Percentiles rank a stretch among this genome's conserved stretches.
phyloP scores from a whole-genome alignment of 1,140 invertebrate species.

The Uloborus diversus region DNA sequence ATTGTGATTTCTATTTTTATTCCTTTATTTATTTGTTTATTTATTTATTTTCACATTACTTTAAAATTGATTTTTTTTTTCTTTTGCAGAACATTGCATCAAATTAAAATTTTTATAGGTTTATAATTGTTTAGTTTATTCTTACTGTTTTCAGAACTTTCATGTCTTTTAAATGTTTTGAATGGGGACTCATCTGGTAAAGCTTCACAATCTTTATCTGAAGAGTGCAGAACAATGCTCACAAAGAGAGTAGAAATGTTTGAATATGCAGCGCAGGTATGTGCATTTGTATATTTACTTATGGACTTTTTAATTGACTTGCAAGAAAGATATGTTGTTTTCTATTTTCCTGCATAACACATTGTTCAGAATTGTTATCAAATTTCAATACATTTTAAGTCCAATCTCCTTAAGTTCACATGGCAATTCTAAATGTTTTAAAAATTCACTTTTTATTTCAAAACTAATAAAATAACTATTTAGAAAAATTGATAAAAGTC shows the following conservation, averaged over 20 bases:
- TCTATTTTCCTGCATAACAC: too few species aligned
- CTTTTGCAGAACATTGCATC: too few species aligned
- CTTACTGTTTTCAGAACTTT: conserved; percentile 75
- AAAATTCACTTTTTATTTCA: too few species aligned
- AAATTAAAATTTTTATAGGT: too few species aligned
- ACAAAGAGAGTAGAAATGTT: conserved; percentile 87
- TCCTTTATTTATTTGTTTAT: not conserved
- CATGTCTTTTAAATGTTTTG: conserved; percentile 79
- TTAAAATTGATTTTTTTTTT: not conserved
- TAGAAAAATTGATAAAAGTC: too few species aligned
- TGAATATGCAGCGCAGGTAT: conserved; percentile 81
- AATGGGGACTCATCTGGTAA: conserved; percentile 73
- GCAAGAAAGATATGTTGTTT: not conserved
- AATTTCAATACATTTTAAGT: too few species aligned
- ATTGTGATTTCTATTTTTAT: not conserved
- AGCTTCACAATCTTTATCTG: conserved; percentile 69
- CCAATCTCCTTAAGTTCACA: too few species aligned
- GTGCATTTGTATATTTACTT: not conserved
- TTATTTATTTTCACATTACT: not conserved
- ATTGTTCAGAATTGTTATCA: too few species aligned
- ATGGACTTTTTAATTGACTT: not conserved
- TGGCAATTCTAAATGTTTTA: too few species aligned
- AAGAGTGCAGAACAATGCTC: conserved; percentile 81
- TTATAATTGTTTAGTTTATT: too few species aligned
- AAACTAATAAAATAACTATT: too few species aligned